Evolutionary conservation across 2,113 vertebrate genomes (phyloP).

Genomic region (Chlorodrepanis virens): DNA sequence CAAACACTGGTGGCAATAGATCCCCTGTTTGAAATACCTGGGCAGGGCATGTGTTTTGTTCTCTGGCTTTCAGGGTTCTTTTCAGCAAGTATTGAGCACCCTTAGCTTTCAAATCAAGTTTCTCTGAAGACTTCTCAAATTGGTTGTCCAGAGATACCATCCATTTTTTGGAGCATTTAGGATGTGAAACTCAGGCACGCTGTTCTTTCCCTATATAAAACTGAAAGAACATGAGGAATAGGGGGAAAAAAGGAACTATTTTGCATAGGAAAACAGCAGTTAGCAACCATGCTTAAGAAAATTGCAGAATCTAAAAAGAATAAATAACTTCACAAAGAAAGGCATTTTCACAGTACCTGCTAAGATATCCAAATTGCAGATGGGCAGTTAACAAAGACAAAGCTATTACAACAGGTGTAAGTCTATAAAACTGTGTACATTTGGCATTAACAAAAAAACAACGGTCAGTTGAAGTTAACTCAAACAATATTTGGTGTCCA

Average conservation of each 20-base stretch:
- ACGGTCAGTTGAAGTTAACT: neutral
- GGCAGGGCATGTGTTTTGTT: neutral
- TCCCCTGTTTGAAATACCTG: neutral
- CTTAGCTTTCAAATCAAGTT: neutral
- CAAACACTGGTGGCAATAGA: neutral
- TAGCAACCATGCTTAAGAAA: neutral
- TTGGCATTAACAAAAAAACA: neutral
- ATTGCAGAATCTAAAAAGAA: neutral
- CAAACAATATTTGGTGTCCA: neutral
- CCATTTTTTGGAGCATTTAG: neutral
- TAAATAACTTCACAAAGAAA: neutral
- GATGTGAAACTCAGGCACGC: neutral
- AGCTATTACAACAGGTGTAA: neutral
- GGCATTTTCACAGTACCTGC: neutral
- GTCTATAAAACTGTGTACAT: neutral
- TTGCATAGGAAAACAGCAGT: neutral
- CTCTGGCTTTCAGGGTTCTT: neutral
- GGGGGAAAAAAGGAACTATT: neutral
- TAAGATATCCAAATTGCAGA: neutral
- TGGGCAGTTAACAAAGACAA: neutral
- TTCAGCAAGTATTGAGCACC: neutral
- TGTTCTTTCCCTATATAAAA: neutral
- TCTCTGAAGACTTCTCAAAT: neutral
- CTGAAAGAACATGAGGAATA: neutral
- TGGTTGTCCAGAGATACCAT: neutral